Conservation (phyloP, 2,797 vertebrate species). For the Esox masquinongy region DNA sequence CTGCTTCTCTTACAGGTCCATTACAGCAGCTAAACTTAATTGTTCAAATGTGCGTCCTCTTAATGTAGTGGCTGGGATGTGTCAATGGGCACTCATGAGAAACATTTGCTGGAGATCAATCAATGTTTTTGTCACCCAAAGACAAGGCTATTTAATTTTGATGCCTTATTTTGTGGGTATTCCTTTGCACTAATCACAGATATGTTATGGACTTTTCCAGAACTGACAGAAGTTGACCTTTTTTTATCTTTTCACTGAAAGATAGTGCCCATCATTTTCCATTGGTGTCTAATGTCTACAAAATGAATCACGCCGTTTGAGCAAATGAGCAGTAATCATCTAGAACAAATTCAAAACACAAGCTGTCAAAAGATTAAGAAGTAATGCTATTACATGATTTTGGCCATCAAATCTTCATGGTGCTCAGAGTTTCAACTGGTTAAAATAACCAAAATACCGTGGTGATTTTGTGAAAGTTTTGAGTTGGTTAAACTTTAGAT, state of each 20-base stretch:
- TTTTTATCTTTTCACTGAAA: neutral
- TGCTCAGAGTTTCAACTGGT: neutral
- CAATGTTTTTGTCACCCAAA: neutral
- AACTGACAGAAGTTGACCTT: neutral
- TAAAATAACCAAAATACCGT: too few relatives aligned
- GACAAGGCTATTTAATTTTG: neutral
- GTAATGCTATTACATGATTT: neutral
- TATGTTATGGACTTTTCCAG: neutral
- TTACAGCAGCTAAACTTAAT: slow-evolving; percentile 12
- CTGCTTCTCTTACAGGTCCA: slow-evolving; percentile 15
- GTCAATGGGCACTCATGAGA: neutral
- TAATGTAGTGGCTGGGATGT: neutral
- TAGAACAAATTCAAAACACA: slow-evolving; percentile 15
- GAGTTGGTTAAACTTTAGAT: too few relatives aligned
- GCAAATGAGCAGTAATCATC: slow-evolving; percentile 4
- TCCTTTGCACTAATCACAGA: neutral
- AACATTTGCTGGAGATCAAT: slow-evolving; percentile 5
- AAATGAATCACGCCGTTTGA: neutral
- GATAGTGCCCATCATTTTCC: slow-evolving; percentile 3
- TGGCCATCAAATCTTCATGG: neutral
- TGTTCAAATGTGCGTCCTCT: slow-evolving; percentile 12
- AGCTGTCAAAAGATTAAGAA: slow-evolving; percentile 6
- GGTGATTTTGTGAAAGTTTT: too few relatives aligned
- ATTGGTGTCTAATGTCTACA: slow-evolving; percentile 1
- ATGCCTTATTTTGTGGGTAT: neutral